Conservation (phyloP, 2,888 invertebrate species). For the Graphium colonna region DNA sequence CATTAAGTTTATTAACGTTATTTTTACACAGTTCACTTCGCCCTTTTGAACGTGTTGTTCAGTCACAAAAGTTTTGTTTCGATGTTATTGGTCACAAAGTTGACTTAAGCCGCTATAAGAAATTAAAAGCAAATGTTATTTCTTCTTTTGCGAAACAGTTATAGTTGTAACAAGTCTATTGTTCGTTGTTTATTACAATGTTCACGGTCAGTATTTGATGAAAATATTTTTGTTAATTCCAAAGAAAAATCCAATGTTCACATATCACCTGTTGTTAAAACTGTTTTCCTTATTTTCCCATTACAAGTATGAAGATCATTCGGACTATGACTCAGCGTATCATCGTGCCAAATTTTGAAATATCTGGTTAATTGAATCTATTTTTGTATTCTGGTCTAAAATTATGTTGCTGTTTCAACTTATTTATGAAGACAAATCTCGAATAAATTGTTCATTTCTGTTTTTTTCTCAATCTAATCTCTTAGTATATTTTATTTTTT, state of each 20-base stretch:
- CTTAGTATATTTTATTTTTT: constrained; percentile 34
- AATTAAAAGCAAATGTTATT: neutral
- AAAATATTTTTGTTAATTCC: constrained; percentile 15
- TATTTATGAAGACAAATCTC: constrained; percentile 23
- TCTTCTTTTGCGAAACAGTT: constrained; percentile 18
- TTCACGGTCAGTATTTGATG: constrained; percentile 58
- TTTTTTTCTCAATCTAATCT: constrained; percentile 19
- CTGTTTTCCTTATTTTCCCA: neutral
- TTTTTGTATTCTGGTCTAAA: neutral
- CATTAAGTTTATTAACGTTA: constrained; percentile 18
- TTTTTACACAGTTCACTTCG: neutral
- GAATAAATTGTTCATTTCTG: constrained; percentile 27
- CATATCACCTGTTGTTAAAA: neutral
- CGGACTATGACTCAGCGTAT: neutral
- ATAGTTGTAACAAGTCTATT: constrained; percentile 43
- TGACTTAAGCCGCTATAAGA: constrained; percentile 5
- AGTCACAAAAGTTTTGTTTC: constrained; percentile 13
- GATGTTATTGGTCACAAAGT: constrained; percentile 17
- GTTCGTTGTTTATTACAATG: constrained; percentile 40
- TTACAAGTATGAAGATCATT: neutral
- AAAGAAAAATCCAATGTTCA: constrained; percentile 13
- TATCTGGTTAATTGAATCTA: constrained; percentile 4
- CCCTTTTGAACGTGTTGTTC: constrained; percentile 2
- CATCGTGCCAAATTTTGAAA: constrained; percentile 16
- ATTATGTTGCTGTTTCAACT: neutral